Percentiles rank a stretch among this genome's conserved stretches.
Evolutionary conservation across 2,888 invertebrate genomes (phyloP).

Genomic region (Odiellus spinosus): DNA sequence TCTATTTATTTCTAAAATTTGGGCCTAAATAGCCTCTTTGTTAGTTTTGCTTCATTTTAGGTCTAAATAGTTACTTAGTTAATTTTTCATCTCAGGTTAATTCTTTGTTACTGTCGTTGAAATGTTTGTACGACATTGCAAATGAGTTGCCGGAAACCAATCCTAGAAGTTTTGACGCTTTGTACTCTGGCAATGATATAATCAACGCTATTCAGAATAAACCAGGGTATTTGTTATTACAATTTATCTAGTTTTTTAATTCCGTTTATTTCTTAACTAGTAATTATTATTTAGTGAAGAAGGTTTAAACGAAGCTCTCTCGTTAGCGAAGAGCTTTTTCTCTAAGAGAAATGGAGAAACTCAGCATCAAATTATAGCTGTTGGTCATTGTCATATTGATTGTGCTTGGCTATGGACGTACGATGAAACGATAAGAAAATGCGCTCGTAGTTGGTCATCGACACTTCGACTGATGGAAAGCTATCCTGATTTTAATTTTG

Average conservation of each 20-base stretch:
- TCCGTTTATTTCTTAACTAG: too few relatives aligned
- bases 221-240: conserved; percentile 18
- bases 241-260: conserved; percentile 1
- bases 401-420: conserved; percentile 39
- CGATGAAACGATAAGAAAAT: conserved; percentile 36
- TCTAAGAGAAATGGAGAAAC: conserved; percentile 30
- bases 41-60: not conserved
- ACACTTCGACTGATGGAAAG: conserved; percentile 33
- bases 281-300: not conserved
- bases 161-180: conserved; percentile 33
- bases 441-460: conserved; percentile 35
- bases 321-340: conserved; percentile 30
- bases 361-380: conserved; percentile 32
- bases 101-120: conserved; percentile 31
- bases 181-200: conserved; percentile 35
- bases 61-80: not conserved
- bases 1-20: too few relatives aligned
- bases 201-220: conserved; percentile 29
- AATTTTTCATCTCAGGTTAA: conserved; percentile 22
- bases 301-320: not conserved
- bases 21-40: not conserved
- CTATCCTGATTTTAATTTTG: conserved; percentile 33
- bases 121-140: conserved; percentile 32
- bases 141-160: conserved; percentile 29
- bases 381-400: conserved; percentile 39